These are phyloP conservation scores for Calyptomena viridis DNA, from an alignment of 2,113 vertebrate genomes.

Conservation along the genomic window DNA sequence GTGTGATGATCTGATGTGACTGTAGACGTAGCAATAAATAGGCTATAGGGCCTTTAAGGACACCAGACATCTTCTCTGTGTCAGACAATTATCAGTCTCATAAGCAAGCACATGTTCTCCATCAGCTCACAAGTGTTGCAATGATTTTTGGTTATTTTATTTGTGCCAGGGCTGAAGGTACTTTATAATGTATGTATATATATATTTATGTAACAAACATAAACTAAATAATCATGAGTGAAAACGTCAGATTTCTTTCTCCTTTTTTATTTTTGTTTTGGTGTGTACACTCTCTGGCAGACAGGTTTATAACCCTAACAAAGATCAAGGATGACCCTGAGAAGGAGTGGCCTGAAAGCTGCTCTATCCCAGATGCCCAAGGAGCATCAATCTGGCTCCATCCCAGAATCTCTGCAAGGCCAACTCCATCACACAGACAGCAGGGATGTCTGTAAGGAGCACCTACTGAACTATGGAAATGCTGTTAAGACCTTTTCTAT, in stretches of 20 bases:
- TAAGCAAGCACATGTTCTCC: not conserved
- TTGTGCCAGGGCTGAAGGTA: not conserved
- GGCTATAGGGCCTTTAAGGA: not conserved
- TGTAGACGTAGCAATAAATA: not conserved
- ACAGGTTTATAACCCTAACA: not conserved
- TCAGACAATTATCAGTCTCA: not conserved
- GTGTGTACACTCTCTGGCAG: not conserved
- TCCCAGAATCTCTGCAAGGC: accelerated
- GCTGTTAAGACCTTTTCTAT: not conserved
- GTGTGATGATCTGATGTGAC: not conserved
- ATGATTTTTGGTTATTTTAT: not conserved
- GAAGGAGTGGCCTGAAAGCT: not conserved
- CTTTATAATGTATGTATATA: not conserved
- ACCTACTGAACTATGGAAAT: not conserved
- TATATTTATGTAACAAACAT: not conserved
- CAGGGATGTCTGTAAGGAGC: not conserved
- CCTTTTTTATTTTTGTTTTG: not conserved
- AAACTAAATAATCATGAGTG: not conserved
- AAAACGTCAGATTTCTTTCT: not conserved
- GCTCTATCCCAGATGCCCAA: not conserved
- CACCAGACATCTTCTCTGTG: not conserved
- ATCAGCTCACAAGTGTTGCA: not conserved
- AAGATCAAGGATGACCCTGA: not conserved
- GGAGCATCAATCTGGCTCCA: not conserved
- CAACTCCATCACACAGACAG: not conserved